phyloP scores from a whole-genome alignment of 2,113 vertebrate species.

The Galemys pyrenaicus region DNA sequence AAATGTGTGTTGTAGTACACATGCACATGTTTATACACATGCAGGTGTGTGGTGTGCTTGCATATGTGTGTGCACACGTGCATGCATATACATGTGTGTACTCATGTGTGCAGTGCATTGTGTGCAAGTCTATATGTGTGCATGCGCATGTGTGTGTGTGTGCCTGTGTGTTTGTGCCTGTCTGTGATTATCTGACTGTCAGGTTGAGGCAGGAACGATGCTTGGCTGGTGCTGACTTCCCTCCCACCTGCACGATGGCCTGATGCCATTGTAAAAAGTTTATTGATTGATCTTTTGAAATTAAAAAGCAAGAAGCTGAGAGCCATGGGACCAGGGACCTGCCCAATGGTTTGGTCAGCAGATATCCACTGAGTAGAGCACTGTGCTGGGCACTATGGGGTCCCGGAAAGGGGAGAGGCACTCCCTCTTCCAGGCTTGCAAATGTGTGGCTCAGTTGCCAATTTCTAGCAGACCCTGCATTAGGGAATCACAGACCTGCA shows the following conservation, averaged over 20 bases:
- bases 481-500: too few relatives aligned
- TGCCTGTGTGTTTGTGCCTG: background rate
- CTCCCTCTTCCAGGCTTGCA: background rate
- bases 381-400: background rate
- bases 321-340: background rate
- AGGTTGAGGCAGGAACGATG: background rate
- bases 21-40: background rate
- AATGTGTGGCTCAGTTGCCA: accelerated
- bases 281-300: conserved; percentile 63
- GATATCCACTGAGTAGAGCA: background rate
- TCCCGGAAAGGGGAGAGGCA: background rate
- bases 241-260: background rate
- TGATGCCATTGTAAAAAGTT: background rate
- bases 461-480: background rate
- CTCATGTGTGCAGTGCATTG: background rate
- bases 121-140: background rate
- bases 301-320: conserved; percentile 56
- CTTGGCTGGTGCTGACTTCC: background rate
- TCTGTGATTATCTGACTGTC: background rate
- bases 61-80: background rate
- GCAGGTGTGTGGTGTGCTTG: too few relatives aligned
- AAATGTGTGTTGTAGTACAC: too few relatives aligned
- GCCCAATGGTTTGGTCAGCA: conserved; percentile 39
- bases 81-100: too few relatives aligned
- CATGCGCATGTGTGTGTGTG: too few relatives aligned